Conservation (phyloP, 1,140 invertebrate species). For the Micrasema longulum region DNA sequence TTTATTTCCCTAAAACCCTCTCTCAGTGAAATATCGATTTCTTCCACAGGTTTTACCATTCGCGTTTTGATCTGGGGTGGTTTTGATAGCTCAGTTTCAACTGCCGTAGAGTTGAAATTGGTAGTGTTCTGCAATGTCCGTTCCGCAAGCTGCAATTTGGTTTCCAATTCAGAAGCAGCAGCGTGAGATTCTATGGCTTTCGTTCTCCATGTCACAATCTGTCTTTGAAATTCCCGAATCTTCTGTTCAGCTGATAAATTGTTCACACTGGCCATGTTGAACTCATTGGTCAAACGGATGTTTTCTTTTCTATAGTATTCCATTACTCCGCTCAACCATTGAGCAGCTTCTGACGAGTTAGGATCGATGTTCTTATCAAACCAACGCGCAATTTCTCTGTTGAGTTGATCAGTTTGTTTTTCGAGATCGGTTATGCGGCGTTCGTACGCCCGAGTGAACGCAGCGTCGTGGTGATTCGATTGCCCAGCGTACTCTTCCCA, state of each 20-base stretch:
- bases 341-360: conserved; percentile 41
- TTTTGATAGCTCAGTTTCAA: not conserved
- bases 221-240: conserved; percentile 47
- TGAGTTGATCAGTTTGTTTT: conserved; percentile 47
- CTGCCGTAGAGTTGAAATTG: conserved; percentile 1
- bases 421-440: conserved; percentile 50
- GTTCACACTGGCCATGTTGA: conserved; percentile 46
- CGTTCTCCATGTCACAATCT: conserved; percentile 49
- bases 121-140: conserved; percentile 8
- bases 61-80: not conserved
- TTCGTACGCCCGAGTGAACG: conserved; percentile 47
- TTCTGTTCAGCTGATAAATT: conserved; percentile 50
- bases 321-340: conserved; percentile 51
- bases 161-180: conserved; percentile 41
- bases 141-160: conserved; percentile 42
- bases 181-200: conserved; percentile 50
- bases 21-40: not conserved
- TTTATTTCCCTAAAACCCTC: conserved; percentile 39
- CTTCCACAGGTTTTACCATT: not conserved
- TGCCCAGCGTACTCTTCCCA: conserved; percentile 53
- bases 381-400: conserved; percentile 51
- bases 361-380: conserved; percentile 48
- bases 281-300: conserved; percentile 36
- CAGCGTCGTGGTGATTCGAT: conserved; percentile 51
- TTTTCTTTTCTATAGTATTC: conserved; percentile 53